Evolutionary conservation across 2,113 vertebrate species (phyloP).

Genomic region (Mionectes macconnelli): DNA sequence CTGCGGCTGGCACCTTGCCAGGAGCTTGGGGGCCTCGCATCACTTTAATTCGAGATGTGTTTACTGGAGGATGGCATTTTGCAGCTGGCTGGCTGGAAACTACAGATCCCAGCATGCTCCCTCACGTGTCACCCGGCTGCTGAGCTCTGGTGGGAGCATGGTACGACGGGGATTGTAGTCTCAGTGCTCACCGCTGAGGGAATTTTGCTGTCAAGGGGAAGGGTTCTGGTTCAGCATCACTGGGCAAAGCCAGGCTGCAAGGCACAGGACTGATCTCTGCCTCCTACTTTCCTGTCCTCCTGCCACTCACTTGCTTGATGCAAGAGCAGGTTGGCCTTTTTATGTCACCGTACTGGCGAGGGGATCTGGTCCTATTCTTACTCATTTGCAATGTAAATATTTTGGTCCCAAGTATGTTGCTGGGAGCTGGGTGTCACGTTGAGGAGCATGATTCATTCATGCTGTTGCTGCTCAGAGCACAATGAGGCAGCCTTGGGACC

Average conservation of each 20-base stretch:
- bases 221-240: background rate
- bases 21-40: background rate
- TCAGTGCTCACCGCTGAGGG: rapidly evolving
- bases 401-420: constrained; percentile 35
- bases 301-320: background rate
- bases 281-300: background rate
- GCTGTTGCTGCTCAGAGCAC: constrained; percentile 16
- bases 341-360: background rate
- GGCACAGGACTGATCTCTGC: background rate
- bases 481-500: constrained; percentile 51
- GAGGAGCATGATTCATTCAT: constrained; percentile 61
- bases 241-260: background rate
- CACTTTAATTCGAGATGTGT: background rate
- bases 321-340: background rate
- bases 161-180: background rate
- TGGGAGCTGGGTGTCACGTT: constrained; percentile 49
- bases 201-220: background rate
- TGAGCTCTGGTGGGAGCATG: rapidly evolving
- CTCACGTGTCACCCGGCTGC: background rate
- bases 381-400: constrained; percentile 44
- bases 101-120: constrained; percentile 50
- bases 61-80: background rate
- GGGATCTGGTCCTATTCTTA: constrained; percentile 19
- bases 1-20: background rate
- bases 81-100: constrained; percentile 41